phyloP scores from a whole-genome alignment of 2,888 invertebrate genomes.

The Drosophila longiperda region DNA sequence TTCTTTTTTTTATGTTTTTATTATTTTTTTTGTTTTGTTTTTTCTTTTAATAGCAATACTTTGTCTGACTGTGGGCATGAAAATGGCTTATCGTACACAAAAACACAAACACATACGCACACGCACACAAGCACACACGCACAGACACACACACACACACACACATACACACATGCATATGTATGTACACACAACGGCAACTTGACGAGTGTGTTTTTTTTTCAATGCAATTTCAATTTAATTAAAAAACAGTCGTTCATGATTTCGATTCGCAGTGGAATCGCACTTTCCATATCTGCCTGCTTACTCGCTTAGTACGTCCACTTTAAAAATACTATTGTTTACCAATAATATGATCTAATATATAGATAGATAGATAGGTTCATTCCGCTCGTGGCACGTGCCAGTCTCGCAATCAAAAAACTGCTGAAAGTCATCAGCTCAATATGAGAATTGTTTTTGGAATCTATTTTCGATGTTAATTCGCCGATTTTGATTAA shows the following conservation, averaged over 20 bases:
- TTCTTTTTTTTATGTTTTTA: background rate
- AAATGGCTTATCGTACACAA: slow-evolving; percentile 39
- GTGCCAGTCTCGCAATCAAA: slow-evolving; percentile 13
- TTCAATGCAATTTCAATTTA: slow-evolving; percentile 28
- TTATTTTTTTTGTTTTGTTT: background rate
- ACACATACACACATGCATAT: background rate
- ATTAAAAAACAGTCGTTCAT: slow-evolving; percentile 37
- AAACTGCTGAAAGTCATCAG: background rate
- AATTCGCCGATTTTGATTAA: background rate
- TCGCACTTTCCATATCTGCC: slow-evolving; percentile 10
- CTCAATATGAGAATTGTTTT: background rate
- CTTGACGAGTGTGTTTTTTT: slow-evolving; percentile 12
- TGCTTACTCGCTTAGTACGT: background rate
- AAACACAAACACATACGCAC: slow-evolving; percentile 5
- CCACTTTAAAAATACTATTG: background rate
- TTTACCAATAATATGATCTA: slow-evolving; percentile 37
- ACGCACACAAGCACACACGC: slow-evolving; percentile 2
- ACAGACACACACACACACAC: background rate
- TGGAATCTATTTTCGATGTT: background rate
- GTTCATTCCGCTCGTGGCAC: slow-evolving; percentile 27
- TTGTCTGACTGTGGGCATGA: slow-evolving; percentile 1
- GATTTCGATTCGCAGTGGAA: background rate
- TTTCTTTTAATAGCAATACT: background rate
- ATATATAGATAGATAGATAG: slow-evolving; percentile 40
- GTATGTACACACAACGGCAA: background rate